A percentile compares a stretch with the other conserved stretches of the same genome.
phyloP scores from a whole-genome alignment of 2,113 vertebrate genomes.

The Microtus richardsoni region DNA sequence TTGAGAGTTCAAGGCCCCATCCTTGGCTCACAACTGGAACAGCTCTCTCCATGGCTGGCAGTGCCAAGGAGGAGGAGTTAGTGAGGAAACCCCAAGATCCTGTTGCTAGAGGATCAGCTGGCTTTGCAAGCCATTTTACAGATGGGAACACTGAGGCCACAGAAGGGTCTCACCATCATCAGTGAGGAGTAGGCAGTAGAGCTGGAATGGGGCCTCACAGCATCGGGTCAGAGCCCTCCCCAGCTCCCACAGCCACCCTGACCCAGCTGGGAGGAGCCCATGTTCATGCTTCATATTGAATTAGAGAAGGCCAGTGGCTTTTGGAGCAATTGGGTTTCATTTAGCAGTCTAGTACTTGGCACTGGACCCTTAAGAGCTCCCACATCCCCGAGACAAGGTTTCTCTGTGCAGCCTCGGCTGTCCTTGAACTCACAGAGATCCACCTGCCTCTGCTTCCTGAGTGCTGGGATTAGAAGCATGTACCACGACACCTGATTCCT shows the following conservation, averaged over 20 bases:
- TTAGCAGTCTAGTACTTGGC: background rate
- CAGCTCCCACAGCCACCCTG: fast-evolving
- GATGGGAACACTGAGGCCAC: background rate
- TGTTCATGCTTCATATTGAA: background rate
- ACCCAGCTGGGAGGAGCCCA: background rate
- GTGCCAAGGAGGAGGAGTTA: too few relatives aligned
- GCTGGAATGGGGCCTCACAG: background rate
- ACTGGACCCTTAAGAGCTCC: background rate
- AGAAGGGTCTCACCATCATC: background rate
- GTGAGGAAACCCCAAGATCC: background rate
- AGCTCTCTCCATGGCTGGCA: too few relatives aligned
- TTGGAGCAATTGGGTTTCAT: background rate
- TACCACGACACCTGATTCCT: background rate
- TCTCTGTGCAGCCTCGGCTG: background rate
- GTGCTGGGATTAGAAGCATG: background rate
- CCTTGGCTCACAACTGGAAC: background rate
- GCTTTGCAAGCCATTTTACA: background rate
- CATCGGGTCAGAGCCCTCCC: background rate
- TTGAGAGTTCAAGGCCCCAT: background rate
- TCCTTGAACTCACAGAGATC: background rate
- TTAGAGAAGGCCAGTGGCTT: background rate
- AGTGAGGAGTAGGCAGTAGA: background rate
- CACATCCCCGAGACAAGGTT: background rate
- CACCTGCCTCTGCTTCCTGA: background rate
- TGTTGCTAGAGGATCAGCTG: background rate